Percentiles rank a stretch among this genome's conserved stretches.
Evolutionary conservation across 2,113 vertebrate species (phyloP).

Genomic region (Hippocampus abdominalis): DNA sequence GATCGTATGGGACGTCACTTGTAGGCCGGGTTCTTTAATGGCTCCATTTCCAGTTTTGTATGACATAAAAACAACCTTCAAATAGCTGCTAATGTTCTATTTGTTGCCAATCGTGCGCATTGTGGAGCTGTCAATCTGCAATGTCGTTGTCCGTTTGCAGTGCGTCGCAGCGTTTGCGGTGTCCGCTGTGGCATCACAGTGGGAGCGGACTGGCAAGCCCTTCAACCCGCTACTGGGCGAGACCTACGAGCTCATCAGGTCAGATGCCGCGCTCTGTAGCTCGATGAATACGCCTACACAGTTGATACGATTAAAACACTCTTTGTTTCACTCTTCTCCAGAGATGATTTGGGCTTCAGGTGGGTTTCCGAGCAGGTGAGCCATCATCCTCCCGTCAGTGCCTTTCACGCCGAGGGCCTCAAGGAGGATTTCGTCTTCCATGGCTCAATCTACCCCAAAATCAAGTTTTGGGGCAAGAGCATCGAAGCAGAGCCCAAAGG

Average conservation of each 20-base stretch:
- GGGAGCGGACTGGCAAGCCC: constrained; percentile 96
- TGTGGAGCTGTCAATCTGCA: neutral
- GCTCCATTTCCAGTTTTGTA: too few relatives aligned
- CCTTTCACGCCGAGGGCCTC: constrained; percentile 93
- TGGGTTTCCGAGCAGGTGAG: constrained; percentile 97
- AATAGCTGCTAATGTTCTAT: neutral
- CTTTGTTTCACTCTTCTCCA: constrained; percentile 44
- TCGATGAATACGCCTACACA: neutral
- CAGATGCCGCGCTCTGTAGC: constrained; percentile 13
- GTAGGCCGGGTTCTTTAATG: too few relatives aligned
- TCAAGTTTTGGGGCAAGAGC: constrained; percentile 98
- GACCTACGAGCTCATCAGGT: constrained; percentile 94
- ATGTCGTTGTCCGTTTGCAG: constrained; percentile 54
- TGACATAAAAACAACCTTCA: neutral
- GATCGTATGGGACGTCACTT: too few relatives aligned
- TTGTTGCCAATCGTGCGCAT: neutral
- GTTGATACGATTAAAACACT: too few relatives aligned
- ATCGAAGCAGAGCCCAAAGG: constrained; percentile 97
- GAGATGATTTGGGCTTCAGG: constrained; percentile 94
- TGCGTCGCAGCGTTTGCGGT: constrained; percentile 95
- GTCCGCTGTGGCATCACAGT: constrained; percentile 95
- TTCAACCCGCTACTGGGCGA: constrained; percentile 96
- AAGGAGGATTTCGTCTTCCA: constrained; percentile 92
- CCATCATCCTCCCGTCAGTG: constrained; percentile 95
- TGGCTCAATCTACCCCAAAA: constrained; percentile 95